Conservation (phyloP, 2,113 vertebrate species). For the Nycticebus coucang region DNA sequence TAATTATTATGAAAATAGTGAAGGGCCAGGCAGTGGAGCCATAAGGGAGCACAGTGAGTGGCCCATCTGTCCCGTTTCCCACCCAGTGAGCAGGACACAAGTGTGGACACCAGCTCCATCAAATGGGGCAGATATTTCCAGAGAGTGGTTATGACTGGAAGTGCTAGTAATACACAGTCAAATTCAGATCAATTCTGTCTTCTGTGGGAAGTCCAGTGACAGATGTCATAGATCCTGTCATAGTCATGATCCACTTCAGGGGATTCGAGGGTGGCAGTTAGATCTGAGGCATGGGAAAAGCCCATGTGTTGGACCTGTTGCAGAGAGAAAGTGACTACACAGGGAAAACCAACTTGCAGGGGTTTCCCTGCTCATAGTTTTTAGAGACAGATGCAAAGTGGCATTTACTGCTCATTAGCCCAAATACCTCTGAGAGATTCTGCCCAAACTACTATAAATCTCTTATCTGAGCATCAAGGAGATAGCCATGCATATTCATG, state of each 20-base stretch:
- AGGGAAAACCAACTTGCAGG: neutral
- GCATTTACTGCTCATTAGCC: conserved; percentile 47
- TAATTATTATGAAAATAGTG: neutral
- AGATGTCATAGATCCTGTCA: conserved; percentile 35
- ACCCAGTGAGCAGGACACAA: neutral
- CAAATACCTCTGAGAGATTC: conserved; percentile 37
- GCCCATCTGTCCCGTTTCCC: neutral
- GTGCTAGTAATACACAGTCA: neutral
- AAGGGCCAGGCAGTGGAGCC: neutral
- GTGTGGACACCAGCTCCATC: neutral
- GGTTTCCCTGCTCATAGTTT: conserved; percentile 32
- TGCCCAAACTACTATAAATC: conserved; percentile 29
- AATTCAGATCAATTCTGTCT: neutral
- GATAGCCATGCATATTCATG: neutral
- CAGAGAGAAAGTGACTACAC: neutral
- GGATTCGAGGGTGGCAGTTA: neutral
- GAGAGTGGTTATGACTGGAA: neutral
- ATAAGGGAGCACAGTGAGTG: neutral
- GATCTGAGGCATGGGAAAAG: neutral
- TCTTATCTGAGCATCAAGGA: neutral
- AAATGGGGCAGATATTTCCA: neutral
- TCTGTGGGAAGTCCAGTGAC: conserved; percentile 4
- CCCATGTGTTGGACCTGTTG: neutral
- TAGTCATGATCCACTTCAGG: neutral
- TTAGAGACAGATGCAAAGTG: conserved; percentile 46